These are phyloP conservation scores for Drosophila prosaltans DNA, from an alignment of 1,140 invertebrate genomes.

Conservation along the genomic window DNA sequence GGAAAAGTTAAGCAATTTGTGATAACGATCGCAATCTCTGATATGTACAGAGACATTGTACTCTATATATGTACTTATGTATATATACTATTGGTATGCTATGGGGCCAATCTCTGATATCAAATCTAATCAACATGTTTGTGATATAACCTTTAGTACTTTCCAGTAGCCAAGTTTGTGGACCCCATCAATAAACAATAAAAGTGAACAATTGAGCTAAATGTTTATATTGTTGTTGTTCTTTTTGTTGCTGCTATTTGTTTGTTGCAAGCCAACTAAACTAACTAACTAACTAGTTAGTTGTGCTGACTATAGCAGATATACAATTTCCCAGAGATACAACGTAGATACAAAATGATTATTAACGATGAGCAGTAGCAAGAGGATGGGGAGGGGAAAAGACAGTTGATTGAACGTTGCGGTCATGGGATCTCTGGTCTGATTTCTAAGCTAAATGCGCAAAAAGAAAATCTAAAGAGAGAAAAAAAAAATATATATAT, in stretches of 20 bases:
- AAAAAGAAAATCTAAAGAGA: not conserved
- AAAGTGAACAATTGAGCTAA: not conserved
- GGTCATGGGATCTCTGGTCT: conserved; percentile 6
- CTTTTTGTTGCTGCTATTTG: not conserved
- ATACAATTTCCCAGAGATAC: conserved; percentile 3
- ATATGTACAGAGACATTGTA: not conserved
- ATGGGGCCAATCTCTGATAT: conserved; percentile 15
- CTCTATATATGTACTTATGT: not conserved
- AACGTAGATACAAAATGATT: conserved; percentile 1
- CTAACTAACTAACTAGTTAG: not conserved
- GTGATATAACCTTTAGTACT: conserved; percentile 14
- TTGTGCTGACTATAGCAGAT: not conserved
- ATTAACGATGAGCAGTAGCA: not conserved
- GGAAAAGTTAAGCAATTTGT: conserved; percentile 16
- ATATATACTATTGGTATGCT: not conserved
- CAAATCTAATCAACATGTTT: conserved; percentile 19
- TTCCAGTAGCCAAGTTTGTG: conserved; percentile 15
- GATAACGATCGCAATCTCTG: conserved; percentile 11
- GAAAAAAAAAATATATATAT: no score
- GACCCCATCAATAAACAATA: conserved; percentile 4
- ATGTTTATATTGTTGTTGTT: not conserved
- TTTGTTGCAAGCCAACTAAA: not conserved
- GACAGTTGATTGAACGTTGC: conserved; percentile 5
- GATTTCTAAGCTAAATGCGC: conserved; percentile 11
- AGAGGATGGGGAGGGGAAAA: not conserved